phyloP scores from a whole-genome alignment of 53 echinoderm and acorn worm genomes.

The Mesocentrotus franciscanus region DNA sequence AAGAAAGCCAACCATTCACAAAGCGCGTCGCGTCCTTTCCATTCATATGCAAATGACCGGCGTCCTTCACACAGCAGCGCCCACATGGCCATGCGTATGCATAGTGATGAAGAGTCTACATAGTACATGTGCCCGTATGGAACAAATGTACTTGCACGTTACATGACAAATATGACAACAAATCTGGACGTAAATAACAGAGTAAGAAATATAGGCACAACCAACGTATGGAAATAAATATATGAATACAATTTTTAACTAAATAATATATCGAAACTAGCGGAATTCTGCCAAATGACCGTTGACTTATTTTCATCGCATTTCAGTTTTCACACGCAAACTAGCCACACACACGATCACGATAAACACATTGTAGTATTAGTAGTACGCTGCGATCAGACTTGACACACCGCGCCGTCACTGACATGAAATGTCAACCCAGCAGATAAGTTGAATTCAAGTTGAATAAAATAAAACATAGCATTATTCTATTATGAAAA shows the following conservation, averaged over 20 bases:
- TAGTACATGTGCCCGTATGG: not conserved
- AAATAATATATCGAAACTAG: not conserved
- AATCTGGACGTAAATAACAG: not conserved
- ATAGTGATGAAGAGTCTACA: no score
- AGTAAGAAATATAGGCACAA: not conserved
- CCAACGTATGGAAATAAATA: not conserved
- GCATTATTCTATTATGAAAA: not conserved
- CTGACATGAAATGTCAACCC: not conserved
- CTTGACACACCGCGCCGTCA: not conserved
- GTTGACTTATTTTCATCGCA: not conserved
- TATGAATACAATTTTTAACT: not conserved
- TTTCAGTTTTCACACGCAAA: not conserved
- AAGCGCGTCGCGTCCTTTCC: constrained; percentile 35
- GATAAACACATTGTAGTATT: no score
- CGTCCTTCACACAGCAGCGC: constrained; percentile 13
- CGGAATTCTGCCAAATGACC: not conserved
- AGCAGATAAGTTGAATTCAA: not conserved
- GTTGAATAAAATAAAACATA: not conserved
- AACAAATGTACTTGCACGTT: not conserved
- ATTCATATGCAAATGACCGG: constrained; percentile 67
- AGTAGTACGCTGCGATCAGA: not conserved
- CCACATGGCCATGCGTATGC: no score
- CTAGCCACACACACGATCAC: not conserved
- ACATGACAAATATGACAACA: not conserved
- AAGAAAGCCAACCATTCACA: constrained; percentile 53